A percentile compares a stretch with the other conserved stretches of the same genome.
Conservation (phyloP, 2,888 invertebrate species). For the Acanthosoma haemorrhoidale region DNA sequence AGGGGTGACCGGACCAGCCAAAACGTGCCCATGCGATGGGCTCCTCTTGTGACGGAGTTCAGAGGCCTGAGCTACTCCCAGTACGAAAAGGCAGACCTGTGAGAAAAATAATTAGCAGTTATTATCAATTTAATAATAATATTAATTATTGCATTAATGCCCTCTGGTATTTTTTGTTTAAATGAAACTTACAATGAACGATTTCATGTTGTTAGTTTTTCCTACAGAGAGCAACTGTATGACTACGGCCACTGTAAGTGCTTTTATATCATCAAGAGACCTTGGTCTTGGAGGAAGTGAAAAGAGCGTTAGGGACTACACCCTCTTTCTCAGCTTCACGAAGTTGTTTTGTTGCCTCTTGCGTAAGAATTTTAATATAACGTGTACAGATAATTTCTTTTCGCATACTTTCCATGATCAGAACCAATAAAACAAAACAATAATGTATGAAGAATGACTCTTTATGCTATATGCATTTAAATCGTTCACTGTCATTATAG, state of each 20-base stretch:
- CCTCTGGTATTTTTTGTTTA: no score
- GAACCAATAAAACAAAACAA: no score
- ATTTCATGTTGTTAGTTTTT: constrained; percentile 1
- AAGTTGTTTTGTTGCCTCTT: no score
- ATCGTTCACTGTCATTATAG: no score
- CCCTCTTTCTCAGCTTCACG: constrained; percentile 5
- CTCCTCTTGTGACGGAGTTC: neutral
- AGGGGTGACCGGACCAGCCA: neutral
- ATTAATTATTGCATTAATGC: neutral
- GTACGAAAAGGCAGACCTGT: neutral
- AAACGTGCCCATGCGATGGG: neutral
- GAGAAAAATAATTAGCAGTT: neutral
- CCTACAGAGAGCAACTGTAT: neutral
- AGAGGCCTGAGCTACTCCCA: constrained; percentile 8
- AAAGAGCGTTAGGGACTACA: neutral
- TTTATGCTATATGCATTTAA: no score
- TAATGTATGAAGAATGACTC: no score
- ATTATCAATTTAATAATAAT: neutral
- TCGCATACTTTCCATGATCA: no score
- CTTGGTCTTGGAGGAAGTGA: neutral
- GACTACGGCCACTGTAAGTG: neutral
- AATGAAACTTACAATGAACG: neutral
- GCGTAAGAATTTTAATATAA: no score
- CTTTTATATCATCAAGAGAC: neutral
- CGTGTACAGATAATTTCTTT: no score